Conservation (phyloP, 1,140 invertebrate genomes). For the Psix sp. region DNA sequence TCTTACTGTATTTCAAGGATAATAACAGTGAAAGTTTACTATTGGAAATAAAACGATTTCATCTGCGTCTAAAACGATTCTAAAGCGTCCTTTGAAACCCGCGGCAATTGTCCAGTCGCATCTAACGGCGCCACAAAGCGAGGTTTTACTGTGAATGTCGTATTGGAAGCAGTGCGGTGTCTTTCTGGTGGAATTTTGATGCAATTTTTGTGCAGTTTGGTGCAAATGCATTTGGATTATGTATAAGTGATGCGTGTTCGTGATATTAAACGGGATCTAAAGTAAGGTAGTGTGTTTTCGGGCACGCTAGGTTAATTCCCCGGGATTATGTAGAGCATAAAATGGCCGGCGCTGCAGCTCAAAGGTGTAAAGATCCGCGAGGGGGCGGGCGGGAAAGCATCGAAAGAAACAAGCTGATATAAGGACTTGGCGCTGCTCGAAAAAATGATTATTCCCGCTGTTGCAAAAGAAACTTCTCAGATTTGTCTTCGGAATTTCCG, state of each 20-base stretch:
- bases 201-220: constrained; percentile 21
- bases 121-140: too few relatives aligned
- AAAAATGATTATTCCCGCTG: too few relatives aligned
- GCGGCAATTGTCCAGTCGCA: too few relatives aligned
- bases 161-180: too few relatives aligned
- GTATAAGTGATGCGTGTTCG: constrained; percentile 7
- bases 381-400: constrained; percentile 20
- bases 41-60: too few relatives aligned
- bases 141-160: background rate
- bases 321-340: constrained; percentile 74
- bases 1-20: too few relatives aligned
- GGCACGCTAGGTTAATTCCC: constrained; percentile 71
- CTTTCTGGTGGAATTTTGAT: constrained; percentile 4
- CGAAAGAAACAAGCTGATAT: constrained; percentile 37
- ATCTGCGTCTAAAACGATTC: too few relatives aligned
- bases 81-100: too few relatives aligned
- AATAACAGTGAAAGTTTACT: too few relatives aligned
- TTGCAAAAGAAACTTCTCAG: too few relatives aligned
- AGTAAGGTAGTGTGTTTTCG: constrained; percentile 71
- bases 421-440: constrained; percentile 14
- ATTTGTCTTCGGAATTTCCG: too few relatives aligned
- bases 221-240: constrained; percentile 1
- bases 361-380: constrained; percentile 21
- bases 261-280: constrained; percentile 30
- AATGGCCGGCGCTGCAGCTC: constrained; percentile 62